Base-by-base conservation (phyloP, 2,797 vertebrate species). In the Etheostoma nigrum region DNA sequence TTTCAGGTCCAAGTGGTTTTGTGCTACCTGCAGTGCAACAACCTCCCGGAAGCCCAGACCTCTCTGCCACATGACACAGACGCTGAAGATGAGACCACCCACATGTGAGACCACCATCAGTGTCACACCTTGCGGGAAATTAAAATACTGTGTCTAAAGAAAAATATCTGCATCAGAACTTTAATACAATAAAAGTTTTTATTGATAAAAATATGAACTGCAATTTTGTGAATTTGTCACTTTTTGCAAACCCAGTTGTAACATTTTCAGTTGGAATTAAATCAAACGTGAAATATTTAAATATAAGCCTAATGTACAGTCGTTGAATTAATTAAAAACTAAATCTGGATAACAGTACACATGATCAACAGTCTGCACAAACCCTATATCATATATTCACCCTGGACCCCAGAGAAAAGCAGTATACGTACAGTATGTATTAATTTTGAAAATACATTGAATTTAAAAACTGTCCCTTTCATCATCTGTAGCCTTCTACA, bases 1-100 rank as follows among this genome's bases (percentile, higher is more conserved):
- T 79, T 48, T 72, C 81, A 96, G 95, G 95, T 94, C 72, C 95
- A 95, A 67, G 94, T 95, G 70, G 81, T 95, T 80, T 93, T 87
- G 78, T 79, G 73, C 64, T 96, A 93, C 87, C 93, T 96, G 84
- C 93, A 94, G 87, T 93, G 90, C 83, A 74, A 83, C 67, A 81
- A 89, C 86, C 93, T 95, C 65, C 93, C 94, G 6, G 85, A 91
- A 71, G 87, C 93, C 27, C 79, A 87, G 85, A 93, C 89, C 51
- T 88, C 86, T 72, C 64, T 84, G 79, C 88, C 82, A 27, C 82
- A 92, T 69, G 89, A 93, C 82, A 75, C 90, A 59, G 93, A 94
- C 6, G 15, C 84, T 69, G 93, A 92, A 44, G 87, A 90, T 19
- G 90, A 94, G 84, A 86, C 90, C 92, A 93, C 89, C 85, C 84